A percentile compares a stretch with the other conserved stretches of the same genome.
phyloP scores from a whole-genome alignment of 2,113 vertebrate species.

The Arizona elegans region DNA sequence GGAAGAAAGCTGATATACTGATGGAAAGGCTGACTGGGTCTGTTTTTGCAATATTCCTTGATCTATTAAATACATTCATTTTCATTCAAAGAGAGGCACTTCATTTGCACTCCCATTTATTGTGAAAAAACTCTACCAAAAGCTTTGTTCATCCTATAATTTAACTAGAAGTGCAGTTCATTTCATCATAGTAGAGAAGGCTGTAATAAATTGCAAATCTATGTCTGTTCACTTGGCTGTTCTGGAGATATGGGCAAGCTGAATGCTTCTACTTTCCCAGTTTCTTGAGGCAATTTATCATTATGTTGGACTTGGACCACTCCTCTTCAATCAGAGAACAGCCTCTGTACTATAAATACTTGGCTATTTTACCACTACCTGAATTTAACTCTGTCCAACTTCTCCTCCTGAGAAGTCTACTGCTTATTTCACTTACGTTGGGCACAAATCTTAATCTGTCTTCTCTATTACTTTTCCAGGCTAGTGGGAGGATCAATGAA shows the following conservation, averaged over 20 bases:
- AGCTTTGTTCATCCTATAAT: background rate
- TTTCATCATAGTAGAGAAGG: background rate
- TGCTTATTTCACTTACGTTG: background rate
- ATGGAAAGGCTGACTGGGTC: background rate
- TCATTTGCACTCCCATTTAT: background rate
- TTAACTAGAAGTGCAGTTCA: background rate
- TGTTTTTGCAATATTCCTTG: background rate
- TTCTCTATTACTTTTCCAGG: background rate
- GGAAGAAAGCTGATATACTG: background rate
- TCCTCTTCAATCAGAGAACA: background rate
- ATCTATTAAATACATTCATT: conserved; percentile 14
- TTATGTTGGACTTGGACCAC: background rate
- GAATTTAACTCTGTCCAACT: background rate
- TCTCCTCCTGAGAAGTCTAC: too few species aligned
- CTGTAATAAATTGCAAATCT: background rate
- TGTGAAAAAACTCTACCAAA: background rate
- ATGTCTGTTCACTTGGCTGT: background rate
- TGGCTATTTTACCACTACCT: background rate
- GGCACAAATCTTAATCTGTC: background rate
- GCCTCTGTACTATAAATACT: background rate
- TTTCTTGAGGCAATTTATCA: background rate
- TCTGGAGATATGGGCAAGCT: background rate
- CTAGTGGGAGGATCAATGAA: background rate
- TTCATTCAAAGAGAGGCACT: background rate
- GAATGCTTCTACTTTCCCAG: background rate